Evolutionary conservation across 2,113 vertebrate genomes (phyloP).

Genomic region (Lophochroa leadbeateri): DNA sequence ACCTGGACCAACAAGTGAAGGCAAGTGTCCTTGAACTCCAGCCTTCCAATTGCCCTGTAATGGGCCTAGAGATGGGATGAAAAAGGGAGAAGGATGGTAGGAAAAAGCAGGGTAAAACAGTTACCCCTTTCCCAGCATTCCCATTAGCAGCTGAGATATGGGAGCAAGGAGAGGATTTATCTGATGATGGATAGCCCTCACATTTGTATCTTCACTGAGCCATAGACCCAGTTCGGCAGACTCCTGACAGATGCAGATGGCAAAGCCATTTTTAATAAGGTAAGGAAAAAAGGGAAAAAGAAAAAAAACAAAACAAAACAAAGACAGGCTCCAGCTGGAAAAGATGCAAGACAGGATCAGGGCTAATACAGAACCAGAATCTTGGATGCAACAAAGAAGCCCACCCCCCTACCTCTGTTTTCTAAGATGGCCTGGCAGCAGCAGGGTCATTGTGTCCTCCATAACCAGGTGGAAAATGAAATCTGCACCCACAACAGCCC

Average conservation of each 20-base stretch:
- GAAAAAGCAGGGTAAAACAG: background rate
- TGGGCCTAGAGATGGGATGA: background rate
- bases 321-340: slow-evolving; percentile 21
- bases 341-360: background rate
- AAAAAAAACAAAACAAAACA: background rate
- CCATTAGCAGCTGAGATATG: background rate
- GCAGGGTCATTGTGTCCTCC: background rate
- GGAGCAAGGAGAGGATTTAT: background rate
- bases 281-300: background rate
- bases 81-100: background rate
- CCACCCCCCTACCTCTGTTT: background rate
- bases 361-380: background rate
- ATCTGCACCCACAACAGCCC: background rate
- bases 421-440: background rate
- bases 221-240: background rate
- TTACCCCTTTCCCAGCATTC: background rate
- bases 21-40: background rate
- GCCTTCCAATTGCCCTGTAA: background rate
- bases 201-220: slow-evolving; percentile 75
- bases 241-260: slow-evolving; percentile 74
- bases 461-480: background rate
- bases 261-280: slow-evolving; percentile 74
- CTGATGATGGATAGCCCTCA: slow-evolving; percentile 30
- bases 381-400: background rate
- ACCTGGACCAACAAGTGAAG: background rate